Percentiles rank a stretch among this genome's conserved stretches.
Conservation (phyloP, 2,888 invertebrate species). For the Lithophane semibrunnea region DNA sequence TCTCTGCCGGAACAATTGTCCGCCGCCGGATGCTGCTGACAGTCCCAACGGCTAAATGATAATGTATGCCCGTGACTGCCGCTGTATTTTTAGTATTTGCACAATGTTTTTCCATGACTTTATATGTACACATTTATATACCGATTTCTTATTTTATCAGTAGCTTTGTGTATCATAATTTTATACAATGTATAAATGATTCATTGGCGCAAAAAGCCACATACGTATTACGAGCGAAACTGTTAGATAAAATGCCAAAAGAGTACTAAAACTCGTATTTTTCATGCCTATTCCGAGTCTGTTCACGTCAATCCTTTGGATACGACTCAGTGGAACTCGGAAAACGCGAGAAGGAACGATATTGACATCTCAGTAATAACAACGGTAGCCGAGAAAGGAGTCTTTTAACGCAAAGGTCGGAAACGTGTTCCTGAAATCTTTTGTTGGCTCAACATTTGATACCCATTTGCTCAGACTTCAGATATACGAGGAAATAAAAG, state of each 20-base stretch:
- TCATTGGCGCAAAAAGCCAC: conserved; percentile 4
- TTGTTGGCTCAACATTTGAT: conserved; percentile 60
- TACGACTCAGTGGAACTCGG: conserved; percentile 20
- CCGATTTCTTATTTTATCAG: conserved; percentile 14
- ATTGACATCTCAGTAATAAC: conserved; percentile 56
- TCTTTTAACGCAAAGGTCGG: conserved; percentile 44
- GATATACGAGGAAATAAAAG: conserved; percentile 64
- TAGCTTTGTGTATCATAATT: not conserved
- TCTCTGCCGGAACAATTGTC: conserved; percentile 68
- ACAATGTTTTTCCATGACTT: conserved; percentile 41
- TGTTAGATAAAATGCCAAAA: conserved; percentile 16
- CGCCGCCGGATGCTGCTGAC: conserved; percentile 66
- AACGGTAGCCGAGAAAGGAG: conserved; percentile 49
- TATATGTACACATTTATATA: conserved; percentile 9
- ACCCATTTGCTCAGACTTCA: conserved; percentile 42
- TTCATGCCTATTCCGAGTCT: conserved; percentile 8
- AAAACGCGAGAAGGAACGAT: conserved; percentile 25
- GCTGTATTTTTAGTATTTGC: conserved; percentile 52
- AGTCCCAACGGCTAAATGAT: conserved; percentile 66
- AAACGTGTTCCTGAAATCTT: conserved; percentile 52
- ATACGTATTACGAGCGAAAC: conserved; percentile 19
- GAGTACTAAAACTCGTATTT: conserved; percentile 1
- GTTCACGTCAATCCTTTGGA: conserved; percentile 29
- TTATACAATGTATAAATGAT: not conserved
- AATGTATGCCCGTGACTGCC: conserved; percentile 54